Conservation (phyloP, 2,113 vertebrate species). For the Upupa epops region DNA sequence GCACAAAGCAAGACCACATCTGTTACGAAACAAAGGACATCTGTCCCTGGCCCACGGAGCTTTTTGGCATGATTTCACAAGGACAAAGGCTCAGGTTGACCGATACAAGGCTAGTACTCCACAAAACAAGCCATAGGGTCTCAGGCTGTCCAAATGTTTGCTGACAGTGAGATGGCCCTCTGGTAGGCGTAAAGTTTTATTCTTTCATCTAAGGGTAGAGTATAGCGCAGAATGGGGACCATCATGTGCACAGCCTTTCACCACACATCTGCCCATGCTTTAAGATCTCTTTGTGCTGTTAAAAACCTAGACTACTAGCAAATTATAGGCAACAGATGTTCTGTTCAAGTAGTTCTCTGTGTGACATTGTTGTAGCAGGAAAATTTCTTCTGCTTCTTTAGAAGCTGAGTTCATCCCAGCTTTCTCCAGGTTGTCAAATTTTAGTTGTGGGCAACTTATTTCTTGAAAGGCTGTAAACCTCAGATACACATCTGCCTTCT, state of each 20-base stretch:
- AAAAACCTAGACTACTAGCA: background rate
- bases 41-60: constrained; percentile 13
- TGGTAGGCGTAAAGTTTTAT: background rate
- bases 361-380: background rate
- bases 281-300: background rate
- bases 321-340: constrained; percentile 31
- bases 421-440: background rate
- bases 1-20: constrained; percentile 41
- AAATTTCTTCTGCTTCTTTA: background rate
- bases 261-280: constrained; percentile 36
- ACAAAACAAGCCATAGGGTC: constrained; percentile 13
- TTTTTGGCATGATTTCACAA: constrained; percentile 34
- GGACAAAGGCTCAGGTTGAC: constrained; percentile 58
- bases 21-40: constrained; percentile 55
- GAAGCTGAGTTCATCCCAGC: background rate
- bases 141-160: background rate
- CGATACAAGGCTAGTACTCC: background rate
- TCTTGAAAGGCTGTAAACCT: background rate
- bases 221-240: background rate
- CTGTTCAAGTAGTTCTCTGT: background rate
- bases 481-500: background rate
- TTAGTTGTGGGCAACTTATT: background rate
- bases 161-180: background rate
- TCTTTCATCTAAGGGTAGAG: background rate
- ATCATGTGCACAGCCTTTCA: background rate